Evolutionary conservation across 1,140 invertebrate species (phyloP).

Genomic region (Probaryconus sp.): DNA sequence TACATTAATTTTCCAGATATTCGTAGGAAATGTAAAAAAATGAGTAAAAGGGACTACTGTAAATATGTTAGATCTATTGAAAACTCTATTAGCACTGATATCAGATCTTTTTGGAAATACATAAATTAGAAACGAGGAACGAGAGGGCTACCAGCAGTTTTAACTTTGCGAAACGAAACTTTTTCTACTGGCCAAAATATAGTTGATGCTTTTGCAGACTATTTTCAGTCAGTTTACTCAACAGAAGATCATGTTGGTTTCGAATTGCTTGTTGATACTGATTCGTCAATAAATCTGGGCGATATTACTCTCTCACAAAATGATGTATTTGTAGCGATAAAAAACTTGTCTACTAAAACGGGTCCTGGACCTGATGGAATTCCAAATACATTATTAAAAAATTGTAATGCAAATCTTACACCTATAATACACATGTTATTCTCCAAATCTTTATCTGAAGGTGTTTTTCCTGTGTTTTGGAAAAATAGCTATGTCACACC

Average conservation of each 20-base stretch:
- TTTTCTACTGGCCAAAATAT: not conserved
- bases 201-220: not conserved
- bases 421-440: too few species aligned
- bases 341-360: not conserved
- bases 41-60: not conserved
- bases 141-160: not conserved
- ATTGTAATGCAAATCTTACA: too few species aligned
- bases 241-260: not conserved
- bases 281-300: too few species aligned
- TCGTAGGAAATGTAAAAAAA: too few species aligned
- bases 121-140: not conserved
- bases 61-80: not conserved
- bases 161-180: not conserved
- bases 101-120: constrained; percentile 6
- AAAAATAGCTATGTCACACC: too few species aligned
- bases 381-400: too few species aligned
- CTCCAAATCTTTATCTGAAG: too few species aligned
- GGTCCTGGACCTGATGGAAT: not conserved
- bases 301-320: too few species aligned
- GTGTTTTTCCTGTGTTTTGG: too few species aligned
- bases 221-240: constrained; percentile 5
- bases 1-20: too few species aligned
- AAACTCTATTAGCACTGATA: not conserved
- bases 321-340: too few species aligned
- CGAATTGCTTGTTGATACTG: too few species aligned